phyloP scores from a whole-genome alignment of 1,140 invertebrate species.

The Drosophila pachea region DNA sequence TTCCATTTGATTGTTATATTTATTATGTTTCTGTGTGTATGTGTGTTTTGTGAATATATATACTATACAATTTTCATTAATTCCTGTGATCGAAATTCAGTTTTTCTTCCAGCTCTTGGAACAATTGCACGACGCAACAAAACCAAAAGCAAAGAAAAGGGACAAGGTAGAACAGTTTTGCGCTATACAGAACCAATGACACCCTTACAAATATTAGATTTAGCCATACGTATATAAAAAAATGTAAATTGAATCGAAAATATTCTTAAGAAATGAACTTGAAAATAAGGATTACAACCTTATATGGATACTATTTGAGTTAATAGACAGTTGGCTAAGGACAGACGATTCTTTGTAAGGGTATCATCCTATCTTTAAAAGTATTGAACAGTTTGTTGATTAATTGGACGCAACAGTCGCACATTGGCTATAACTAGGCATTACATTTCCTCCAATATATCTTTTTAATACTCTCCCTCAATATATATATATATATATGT shows the following conservation, averaged over 20 bases:
- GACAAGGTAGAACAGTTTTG: background rate
- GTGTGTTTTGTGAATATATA: background rate
- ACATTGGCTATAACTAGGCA: conserved; percentile 25
- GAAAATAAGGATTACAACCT: background rate
- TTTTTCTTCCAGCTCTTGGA: conserved; percentile 1
- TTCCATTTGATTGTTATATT: conserved; percentile 6
- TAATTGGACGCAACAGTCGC: conserved; percentile 34
- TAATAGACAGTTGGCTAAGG: conserved; percentile 1
- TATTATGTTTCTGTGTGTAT: background rate
- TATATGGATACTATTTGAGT: background rate
- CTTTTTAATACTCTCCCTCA: background rate
- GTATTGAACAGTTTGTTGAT: conserved; percentile 12
- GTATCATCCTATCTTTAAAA: too few relatives aligned
- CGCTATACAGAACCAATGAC: background rate
- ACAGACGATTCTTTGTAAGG: background rate
- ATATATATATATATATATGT: conserved; percentile 3
- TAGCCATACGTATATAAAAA: background rate
- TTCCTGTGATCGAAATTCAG: background rate
- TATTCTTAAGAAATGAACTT: background rate
- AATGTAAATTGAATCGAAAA: too few relatives aligned
- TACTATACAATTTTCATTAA: background rate
- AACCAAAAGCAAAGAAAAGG: background rate
- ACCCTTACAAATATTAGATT: background rate
- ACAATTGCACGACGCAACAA: background rate
- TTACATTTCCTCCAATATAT: conserved; percentile 8